Evolutionary conservation across 2,888 invertebrate species (phyloP), one percentile per base, ranked within the genome.

Genomic region (Harmothoe impar): DNA sequence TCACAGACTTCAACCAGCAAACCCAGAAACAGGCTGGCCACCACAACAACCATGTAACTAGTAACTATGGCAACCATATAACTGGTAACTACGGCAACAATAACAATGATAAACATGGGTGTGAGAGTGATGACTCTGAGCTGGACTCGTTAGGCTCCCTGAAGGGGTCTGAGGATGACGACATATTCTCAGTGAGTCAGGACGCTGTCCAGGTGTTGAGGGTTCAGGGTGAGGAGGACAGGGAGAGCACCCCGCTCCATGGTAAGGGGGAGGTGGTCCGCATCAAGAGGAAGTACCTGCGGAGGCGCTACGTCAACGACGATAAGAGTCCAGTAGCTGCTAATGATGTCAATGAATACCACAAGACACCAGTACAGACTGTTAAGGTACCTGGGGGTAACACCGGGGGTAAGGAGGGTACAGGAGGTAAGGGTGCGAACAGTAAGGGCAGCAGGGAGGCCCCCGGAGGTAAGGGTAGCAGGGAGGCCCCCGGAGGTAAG

Each of bases 221-320:
- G 72, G 31, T 72, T 1, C 72, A n/a, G 5, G n/a, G 0, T 72
- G 25, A 15, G 17, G 31, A 72, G 29, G 17, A 12, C 7, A 1
- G 0, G 29, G 72, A 72, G 72, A 29, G 17, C 29, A 29, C 72
- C 25, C 3, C 29, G 1, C 1, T 0, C 1, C 1, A 15, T 3
- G n/a, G 43, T 23, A 25, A 43, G 20, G 43, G 20, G 3, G 81
- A 81, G 23, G 35, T 35, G 43, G 54, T 86, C 29, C 52, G 86
- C 0, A 86, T 86, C 54, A 86, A 86, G 31, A 52, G 86, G 54
- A 86, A 86, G 56, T 56, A 86, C 33, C 56, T 86, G 20, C 52
- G 86, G 23, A 5, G 54, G 29, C 25, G 86, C 23, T 43, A 81
- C 43, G 33, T 81, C 35, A 43, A 20, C 20, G 23, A 43, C 10